phyloP scores from a whole-genome alignment of 2,888 invertebrate genomes.

The Sycophila texana region DNA sequence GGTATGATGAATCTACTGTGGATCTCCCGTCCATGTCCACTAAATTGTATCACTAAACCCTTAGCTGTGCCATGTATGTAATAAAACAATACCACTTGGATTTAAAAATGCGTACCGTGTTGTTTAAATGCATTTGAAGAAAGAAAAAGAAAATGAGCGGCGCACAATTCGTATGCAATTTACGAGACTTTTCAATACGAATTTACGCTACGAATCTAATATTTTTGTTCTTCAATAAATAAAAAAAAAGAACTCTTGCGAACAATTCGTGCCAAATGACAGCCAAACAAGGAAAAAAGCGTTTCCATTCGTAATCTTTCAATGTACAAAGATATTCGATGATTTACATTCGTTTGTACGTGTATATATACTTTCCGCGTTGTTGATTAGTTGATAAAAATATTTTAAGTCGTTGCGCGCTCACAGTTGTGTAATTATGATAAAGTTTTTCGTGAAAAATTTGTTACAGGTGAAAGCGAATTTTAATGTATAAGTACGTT shows the following conservation, averaged over 20 bases:
- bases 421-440: neutral
- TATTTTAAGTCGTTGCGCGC: neutral
- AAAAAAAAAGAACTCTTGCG: neutral
- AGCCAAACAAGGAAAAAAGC: neutral
- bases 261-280: constrained; percentile 32
- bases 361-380: neutral
- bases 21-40: constrained; percentile 33
- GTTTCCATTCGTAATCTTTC: constrained; percentile 18
- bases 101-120: constrained; percentile 14
- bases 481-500: no score
- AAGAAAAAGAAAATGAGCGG: constrained; percentile 10
- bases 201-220: neutral
- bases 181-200: neutral
- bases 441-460: neutral
- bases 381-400: no score
- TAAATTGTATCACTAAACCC: neutral
- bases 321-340: constrained; percentile 14
- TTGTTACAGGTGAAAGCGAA: no score
- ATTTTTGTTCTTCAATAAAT: neutral
- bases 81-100: constrained; percentile 10
- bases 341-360: neutral
- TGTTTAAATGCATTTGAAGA: constrained; percentile 1
- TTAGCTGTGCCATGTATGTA: neutral
- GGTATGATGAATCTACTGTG: constrained; percentile 25
- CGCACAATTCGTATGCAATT: neutral